Percentiles rank a stretch among this genome's conserved stretches.
Evolutionary conservation across 2,888 invertebrate species (phyloP).

Genomic region (Galerucella nymphaeae): DNA sequence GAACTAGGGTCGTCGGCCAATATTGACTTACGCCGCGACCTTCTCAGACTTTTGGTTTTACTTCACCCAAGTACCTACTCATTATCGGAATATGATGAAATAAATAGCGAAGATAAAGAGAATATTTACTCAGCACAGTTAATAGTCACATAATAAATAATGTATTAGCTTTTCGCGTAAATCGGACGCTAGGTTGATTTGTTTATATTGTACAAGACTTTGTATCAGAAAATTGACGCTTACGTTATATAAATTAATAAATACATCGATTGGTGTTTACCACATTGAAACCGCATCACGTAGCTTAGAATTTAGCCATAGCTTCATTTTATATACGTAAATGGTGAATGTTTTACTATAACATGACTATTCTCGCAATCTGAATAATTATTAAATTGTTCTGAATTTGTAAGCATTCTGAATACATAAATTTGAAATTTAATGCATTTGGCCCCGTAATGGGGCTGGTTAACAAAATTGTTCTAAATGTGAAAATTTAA

Average conservation of each 20-base stretch:
- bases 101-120: no score
- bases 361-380: conserved; percentile 2
- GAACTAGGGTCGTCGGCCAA: no score
- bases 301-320: background rate
- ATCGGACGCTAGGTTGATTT: no score
- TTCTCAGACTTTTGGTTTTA: no score
- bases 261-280: background rate
- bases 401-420: background rate
- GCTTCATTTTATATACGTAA: background rate
- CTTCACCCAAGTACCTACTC: no score
- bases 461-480: background rate
- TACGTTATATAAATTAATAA: background rate
- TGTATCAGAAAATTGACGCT: background rate
- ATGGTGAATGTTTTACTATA: conserved; percentile 10
- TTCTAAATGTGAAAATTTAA: no score
- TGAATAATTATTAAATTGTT: conserved; percentile 14
- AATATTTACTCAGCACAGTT: no score
- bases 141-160: no score
- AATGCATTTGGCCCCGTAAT: background rate
- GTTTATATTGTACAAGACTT: background rate
- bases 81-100: no score
- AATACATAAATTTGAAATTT: background rate
- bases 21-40: no score
- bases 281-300: background rate
- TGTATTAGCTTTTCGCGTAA: no score